phyloP scores from a whole-genome alignment of 2,797 vertebrate species.

The Sebastolobus altivelis region DNA sequence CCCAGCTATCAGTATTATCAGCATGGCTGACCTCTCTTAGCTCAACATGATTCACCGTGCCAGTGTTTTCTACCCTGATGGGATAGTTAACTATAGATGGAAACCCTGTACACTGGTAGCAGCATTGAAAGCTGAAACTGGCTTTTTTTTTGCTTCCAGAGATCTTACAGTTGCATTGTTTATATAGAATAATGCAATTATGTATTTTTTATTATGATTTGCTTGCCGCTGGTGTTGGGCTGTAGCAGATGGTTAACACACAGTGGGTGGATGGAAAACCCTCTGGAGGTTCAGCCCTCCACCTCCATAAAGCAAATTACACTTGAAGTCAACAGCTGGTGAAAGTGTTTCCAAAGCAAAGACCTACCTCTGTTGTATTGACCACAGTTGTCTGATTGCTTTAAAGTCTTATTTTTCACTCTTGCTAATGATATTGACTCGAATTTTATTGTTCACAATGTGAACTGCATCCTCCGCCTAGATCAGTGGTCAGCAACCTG shows the following conservation, averaged over 20 bases:
- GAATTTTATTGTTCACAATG: slow-evolving; percentile 3
- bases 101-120: not conserved
- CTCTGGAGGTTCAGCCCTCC: slow-evolving; percentile 14
- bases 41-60: slow-evolving; percentile 29
- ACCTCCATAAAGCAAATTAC: slow-evolving; percentile 3
- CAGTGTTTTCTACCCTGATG: slow-evolving; percentile 34
- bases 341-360: slow-evolving; percentile 18
- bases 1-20: slow-evolving; percentile 45
- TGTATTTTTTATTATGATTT: not conserved
- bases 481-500: no score
- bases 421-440: slow-evolving; percentile 10
- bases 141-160: not conserved
- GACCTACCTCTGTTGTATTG: not conserved
- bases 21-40: slow-evolving; percentile 42
- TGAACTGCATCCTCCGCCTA: not conserved
- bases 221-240: not conserved
- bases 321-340: slow-evolving; percentile 9
- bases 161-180: not conserved
- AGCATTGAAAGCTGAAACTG: not conserved
- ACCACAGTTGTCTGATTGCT: slow-evolving; percentile 6
- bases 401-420: slow-evolving; percentile 4
- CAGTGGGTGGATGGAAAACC: slow-evolving; percentile 20
- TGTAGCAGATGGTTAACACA: slow-evolving; percentile 18
- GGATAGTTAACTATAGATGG: not conserved
- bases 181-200: not conserved